Percentiles rank a stretch among this genome's conserved stretches.
Evolutionary conservation across 2,797 vertebrate species (phyloP).

Genomic region (Eulemur rubriventer): DNA sequence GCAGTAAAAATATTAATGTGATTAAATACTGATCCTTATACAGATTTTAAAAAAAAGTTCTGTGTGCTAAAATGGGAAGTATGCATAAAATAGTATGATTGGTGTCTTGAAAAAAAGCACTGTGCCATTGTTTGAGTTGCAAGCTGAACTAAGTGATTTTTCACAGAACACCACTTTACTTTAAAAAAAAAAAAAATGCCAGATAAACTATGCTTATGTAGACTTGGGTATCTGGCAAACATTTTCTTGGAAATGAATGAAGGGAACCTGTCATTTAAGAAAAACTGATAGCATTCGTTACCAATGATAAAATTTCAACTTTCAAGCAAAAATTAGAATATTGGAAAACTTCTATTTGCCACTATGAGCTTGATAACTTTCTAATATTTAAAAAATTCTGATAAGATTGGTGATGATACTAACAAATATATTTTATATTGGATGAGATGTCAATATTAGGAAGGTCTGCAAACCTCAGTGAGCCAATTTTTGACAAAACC

Average conservation of each 20-base stretch:
- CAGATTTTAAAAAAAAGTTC: not conserved
- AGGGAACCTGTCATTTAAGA: not conserved
- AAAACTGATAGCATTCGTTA: constrained; percentile 4
- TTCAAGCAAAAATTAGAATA: not conserved
- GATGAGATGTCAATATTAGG: not conserved
- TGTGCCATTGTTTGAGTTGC: not conserved
- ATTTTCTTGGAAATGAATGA: not conserved
- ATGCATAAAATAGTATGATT: not conserved
- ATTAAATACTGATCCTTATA: not conserved
- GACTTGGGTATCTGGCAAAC: not conserved
- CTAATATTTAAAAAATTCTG: constrained; percentile 15
- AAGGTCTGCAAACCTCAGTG: not conserved
- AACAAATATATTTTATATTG: constrained; percentile 16
- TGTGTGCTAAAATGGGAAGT: not conserved
- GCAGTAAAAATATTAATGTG: not conserved
- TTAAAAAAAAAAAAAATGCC: not conserved
- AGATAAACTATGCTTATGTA: not conserved
- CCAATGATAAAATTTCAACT: constrained; percentile 39
- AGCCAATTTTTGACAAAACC: constrained; percentile 1
- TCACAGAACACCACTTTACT: not conserved
- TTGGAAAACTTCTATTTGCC: not conserved
- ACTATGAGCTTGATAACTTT: not conserved
- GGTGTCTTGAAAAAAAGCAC: not conserved
- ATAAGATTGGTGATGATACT: not conserved
- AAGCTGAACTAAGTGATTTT: not conserved